Percentiles rank a stretch among this genome's conserved stretches.
These are phyloP conservation scores for Anableps anableps DNA, from an alignment of 2,797 vertebrate species.

Conservation along the genomic window DNA sequence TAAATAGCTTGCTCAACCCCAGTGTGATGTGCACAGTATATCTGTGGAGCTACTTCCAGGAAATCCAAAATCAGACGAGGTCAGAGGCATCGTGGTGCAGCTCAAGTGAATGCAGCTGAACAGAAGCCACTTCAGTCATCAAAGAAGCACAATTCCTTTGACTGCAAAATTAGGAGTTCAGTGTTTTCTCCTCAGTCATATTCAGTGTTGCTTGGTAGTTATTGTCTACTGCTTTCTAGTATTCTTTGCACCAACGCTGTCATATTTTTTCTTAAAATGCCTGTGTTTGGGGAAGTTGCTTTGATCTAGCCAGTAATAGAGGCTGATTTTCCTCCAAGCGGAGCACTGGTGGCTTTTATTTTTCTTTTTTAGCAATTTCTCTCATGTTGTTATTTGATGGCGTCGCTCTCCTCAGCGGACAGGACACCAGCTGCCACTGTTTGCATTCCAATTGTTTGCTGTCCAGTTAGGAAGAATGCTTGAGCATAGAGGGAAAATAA, in stretches of 20 bases:
- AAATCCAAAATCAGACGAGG: not conserved
- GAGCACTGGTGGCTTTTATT: conserved; percentile 6
- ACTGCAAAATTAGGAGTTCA: not conserved
- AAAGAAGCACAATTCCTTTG: not conserved
- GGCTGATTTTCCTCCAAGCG: conserved; percentile 46
- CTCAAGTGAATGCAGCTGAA: not conserved
- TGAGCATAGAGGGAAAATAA: conserved; percentile 23
- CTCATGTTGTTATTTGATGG: conserved; percentile 41
- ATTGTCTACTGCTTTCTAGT: conserved; percentile 7
- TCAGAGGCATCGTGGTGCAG: not conserved
- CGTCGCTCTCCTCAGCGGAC: conserved; percentile 57
- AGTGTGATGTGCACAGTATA: not conserved
- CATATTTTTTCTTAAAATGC: not conserved
- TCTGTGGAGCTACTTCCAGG: not conserved
- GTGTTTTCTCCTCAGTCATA: conserved; percentile 8
- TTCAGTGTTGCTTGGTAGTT: conserved; percentile 3
- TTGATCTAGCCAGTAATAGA: conserved; percentile 53
- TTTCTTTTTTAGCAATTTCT: conserved; percentile 30
- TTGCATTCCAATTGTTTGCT: conserved; percentile 50
- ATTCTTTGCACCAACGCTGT: conserved; percentile 26
- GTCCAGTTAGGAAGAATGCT: conserved; percentile 48
- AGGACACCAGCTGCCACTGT: conserved; percentile 72
- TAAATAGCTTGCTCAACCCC: not conserved
- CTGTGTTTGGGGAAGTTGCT: conserved; percentile 36
- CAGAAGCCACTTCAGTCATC: not conserved